Evolutionary conservation across 2,888 invertebrate genomes (phyloP), one percentile per base, ranked within the genome.

Genomic region (Phrixothrix hirtus): DNA sequence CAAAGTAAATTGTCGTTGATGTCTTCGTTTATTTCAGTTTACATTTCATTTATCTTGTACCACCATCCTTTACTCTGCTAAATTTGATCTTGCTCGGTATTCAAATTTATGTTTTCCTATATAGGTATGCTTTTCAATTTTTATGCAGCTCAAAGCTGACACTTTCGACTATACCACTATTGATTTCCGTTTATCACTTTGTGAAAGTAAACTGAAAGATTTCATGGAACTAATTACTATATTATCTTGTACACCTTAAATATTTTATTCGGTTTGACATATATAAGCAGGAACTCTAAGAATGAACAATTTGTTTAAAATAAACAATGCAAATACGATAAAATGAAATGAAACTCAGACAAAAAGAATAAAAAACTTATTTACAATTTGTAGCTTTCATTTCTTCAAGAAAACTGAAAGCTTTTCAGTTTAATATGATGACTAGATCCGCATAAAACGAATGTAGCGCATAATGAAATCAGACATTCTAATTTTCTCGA

Each of bases 1-100:
- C 55, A 59, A 55, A 49, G 45, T 44, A 51, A 59, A 59, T 55
- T 61, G 59, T 55, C 50, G 48, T 55, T 34, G 57, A 52, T 52
- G 48, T 56, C 58, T 57, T 57, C 55, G 58, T 58, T 62, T 62
- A 58, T 57, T 58, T 57, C 49, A 48, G 43, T 60, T 61, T 59
- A 62, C 60, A 62, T 61, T 64, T 59, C 62, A 64, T 62, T 64
- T 62, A 64, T 62, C 62, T 62, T 61, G 58, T 61, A 59, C 37
- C 39, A 38, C 34, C 48, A 52, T 42, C 45, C 58, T 58, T 61
- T 39, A 21, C 32, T 42, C 45, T 31, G 41, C 34, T 30, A 31
- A 50, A 46, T 54, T 39, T 47, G 46, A 45, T 37, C 57, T 43
- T 48, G 32, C 41, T 48, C 55, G 17, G 29, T 30, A 31, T 35